Evolutionary conservation across 2,888 invertebrate species (phyloP), one percentile per base, ranked within the genome.

Genomic region (Drosophila demipolita): DNA sequence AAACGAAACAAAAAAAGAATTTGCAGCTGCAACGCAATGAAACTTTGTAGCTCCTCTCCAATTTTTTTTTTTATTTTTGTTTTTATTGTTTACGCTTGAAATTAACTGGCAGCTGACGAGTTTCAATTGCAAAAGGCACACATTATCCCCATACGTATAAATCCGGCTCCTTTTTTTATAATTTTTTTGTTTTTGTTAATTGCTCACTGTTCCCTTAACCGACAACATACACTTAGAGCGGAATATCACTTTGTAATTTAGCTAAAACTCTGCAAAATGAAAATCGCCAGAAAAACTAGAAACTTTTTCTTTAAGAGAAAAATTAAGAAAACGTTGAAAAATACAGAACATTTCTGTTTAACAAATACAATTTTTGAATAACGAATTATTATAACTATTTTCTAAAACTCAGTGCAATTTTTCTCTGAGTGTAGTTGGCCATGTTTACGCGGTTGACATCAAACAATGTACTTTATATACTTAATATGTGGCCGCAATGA

Each of bases 51-150:
- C 66, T 54, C 33, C 38, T 52, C 5, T 48, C 40, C 29, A 0
- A 40, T 35, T 32, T 68, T 53, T 61, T 45, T 35, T 45, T 2
- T 23, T 15, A 17, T 45, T 38, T 45, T 45, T 45, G 45, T 45
- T 45, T 45, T 70, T 75, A 67, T 75, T 88, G 69, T 79, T 87
- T 70, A 72, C 85, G 79, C 79, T 88, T 75, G 70, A 88, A 87
- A 86, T 89, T 86, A 81, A 81, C 86, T 75, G 78, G 73, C 67
- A 78, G 86, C 85, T 87, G 73, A 71, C 71, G 78, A 75, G 84
- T 73, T 87, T 87, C 78, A 84, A 86, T 88, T 83, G 81, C 76
- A 69, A 82, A 73, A 59, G 59, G 63, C 75, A 62, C 54, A 73
- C 76, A 59, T 69, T 72, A 61, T 48, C 35, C 53, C 26, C 29